These are phyloP conservation scores for Hydrotaea diabolus DNA, from an alignment of 2,888 invertebrate species.

Conservation along the genomic window DNA sequence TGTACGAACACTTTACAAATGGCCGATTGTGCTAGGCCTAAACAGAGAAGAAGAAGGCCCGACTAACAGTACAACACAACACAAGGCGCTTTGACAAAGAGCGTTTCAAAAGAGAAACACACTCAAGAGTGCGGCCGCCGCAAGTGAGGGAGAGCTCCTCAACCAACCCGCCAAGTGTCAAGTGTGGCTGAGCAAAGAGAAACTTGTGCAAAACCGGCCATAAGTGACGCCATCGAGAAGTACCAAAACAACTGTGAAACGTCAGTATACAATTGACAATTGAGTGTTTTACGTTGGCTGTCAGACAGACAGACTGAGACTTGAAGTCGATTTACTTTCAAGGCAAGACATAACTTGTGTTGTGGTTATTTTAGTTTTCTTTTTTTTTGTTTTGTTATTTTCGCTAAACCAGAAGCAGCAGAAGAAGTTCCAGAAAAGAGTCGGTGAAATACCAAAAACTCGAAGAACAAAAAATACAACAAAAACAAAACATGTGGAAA, in stretches of 20 bases:
- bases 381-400: constrained; percentile 17
- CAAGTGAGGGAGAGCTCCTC: background rate
- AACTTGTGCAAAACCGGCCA: constrained; percentile 59
- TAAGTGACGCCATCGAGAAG: constrained; percentile 66
- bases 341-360: constrained; percentile 27
- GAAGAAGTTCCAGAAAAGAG: constrained; percentile 10
- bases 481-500: constrained; percentile 57
- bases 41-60: background rate
- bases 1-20: background rate
- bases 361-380: constrained; percentile 13
- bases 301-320: constrained; percentile 39
- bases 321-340: background rate
- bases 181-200: constrained; percentile 15
- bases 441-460: too few species aligned
- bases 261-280: constrained; percentile 77
- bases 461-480: too few species aligned
- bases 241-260: constrained; percentile 67
- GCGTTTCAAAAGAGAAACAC: constrained; percentile 53
- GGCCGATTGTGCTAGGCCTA: constrained; percentile 13
- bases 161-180: too few species aligned
- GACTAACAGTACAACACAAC: too few species aligned
- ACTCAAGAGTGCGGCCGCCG: constrained; percentile 42
- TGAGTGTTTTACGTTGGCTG: constrained; percentile 72
- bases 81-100: constrained; percentile 4
- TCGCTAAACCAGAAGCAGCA: constrained; percentile 7